Base-by-base conservation (phyloP, 1,140 invertebrate species). In the Drosophila prosaltans region DNA sequence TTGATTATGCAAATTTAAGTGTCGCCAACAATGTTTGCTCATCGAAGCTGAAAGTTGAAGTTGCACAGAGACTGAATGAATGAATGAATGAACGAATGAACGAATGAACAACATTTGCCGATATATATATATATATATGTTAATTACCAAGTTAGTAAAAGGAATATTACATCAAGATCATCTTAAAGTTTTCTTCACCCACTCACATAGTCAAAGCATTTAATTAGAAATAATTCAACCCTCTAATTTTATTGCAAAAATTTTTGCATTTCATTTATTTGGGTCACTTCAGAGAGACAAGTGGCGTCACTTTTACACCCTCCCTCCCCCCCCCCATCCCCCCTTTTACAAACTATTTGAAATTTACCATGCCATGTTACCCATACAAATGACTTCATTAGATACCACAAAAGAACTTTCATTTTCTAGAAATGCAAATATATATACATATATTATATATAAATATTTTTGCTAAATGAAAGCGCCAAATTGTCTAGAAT, bases 1-100 rank as follows among this genome's bases (percentile, higher is more conserved):
- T 91, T 91, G 88, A 91, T 91, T 91, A 91, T 91, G 88, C 80
- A 89, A 91, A 91, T 91, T 91, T 91, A 91, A 91, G 84, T 91
- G 88, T 88, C 63, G 77, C 57, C 80, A 89, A 88, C 83, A 88
- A 89, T 88, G 83, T 89, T 85, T 84, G 76, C 62, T 74, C 77
- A 88, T 78, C 72, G 72, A 61, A 88, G 58, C 73, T 54, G 70
- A 80, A 88, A 88, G 65, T 72, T 72, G 76, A 76, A 69, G 68
- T 76, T 70, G 55, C 73, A 70, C 65, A 67, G 69, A 21, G 21
- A 0, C 11, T 45, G n/a, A 16, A 45, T 21, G n/a, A 16, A 45
- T 45, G 3, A 8, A 48, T 21, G 16, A 45, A 45, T 45, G 43
- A 45, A 45, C 16, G 43, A 16, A 16, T 45, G 11, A 6, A 6